These are phyloP conservation scores for Heliconius erato DNA, from an alignment of 2,888 invertebrate genomes.

Conservation along the genomic window DNA sequence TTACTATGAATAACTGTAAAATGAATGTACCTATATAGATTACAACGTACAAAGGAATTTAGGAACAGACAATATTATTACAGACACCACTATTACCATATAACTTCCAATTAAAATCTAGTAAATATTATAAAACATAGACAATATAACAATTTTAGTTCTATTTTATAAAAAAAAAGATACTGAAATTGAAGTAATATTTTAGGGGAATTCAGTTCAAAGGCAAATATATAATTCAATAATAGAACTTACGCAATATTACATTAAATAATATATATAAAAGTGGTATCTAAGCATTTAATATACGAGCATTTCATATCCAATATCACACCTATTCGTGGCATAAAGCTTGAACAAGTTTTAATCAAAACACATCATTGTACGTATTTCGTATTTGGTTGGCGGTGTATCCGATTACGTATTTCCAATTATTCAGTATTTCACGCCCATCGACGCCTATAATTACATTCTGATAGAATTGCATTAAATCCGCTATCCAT, in stretches of 20 bases:
- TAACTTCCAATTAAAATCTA: neutral
- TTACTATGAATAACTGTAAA: neutral
- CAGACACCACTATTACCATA: too few relatives aligned
- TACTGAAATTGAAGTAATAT: neutral
- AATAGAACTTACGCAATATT: constrained; percentile 9
- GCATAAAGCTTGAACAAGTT: constrained; percentile 42
- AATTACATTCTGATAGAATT: constrained; percentile 82
- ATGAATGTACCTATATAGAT: too few relatives aligned
- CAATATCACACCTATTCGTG: constrained; percentile 42
- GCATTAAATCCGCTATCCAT: constrained; percentile 76
- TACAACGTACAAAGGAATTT: too few relatives aligned
- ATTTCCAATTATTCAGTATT: constrained; percentile 79
- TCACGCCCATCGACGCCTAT: constrained; percentile 80
- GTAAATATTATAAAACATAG: neutral
- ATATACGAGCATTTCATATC: constrained; percentile 35
- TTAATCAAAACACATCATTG: constrained; percentile 53
- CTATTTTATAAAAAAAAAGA: neutral
- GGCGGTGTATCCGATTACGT: constrained; percentile 61
- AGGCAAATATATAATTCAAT: constrained; percentile 19
- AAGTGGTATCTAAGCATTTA: constrained; percentile 36
- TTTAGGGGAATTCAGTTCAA: neutral
- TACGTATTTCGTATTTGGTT: constrained; percentile 55
- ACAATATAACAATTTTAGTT: neutral
- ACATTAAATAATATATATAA: constrained; percentile 26
- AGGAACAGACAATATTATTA: too few relatives aligned